A percentile compares a stretch with the other conserved stretches of the same genome.
These are phyloP conservation scores for Argya squamiceps DNA, from an alignment of 2,797 vertebrate genomes.

Conservation along the genomic window DNA sequence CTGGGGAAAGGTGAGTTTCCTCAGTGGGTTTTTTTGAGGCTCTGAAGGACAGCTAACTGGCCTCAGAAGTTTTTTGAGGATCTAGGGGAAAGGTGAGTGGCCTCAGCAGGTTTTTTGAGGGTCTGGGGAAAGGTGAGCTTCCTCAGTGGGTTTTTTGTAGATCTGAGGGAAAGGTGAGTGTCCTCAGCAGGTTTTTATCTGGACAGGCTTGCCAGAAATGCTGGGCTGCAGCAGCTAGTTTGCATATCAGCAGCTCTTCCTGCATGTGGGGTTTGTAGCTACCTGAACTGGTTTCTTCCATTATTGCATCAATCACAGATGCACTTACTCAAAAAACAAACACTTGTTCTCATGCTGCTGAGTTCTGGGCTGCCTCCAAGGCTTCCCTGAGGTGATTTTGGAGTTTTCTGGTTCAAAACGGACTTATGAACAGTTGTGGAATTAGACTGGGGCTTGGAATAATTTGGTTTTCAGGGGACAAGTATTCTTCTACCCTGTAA, in stretches of 20 bases:
- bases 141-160: not conserved
- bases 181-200: not conserved
- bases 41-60: not conserved
- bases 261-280: not conserved
- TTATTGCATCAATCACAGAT: not conserved
- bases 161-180: not conserved
- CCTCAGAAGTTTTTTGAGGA: not conserved
- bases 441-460: not conserved
- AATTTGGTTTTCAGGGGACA: not conserved
- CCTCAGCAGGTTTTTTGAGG: fast-evolving
- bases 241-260: not conserved
- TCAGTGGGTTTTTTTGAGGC: not conserved
- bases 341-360: fast-evolving
- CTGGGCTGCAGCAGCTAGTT: not conserved
- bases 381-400: fast-evolving
- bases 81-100: too few relatives aligned
- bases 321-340: not conserved
- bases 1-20: not conserved
- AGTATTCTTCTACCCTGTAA: not conserved
- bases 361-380: not conserved
- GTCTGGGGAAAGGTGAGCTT: not conserved
- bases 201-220: not conserved
- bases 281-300: not conserved
- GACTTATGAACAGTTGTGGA: not conserved
- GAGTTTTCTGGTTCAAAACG: not conserved